Evolutionary conservation across 2,888 invertebrate genomes (phyloP), one percentile per base, ranked within the genome.

Genomic region (Leucophora obtusa): DNA sequence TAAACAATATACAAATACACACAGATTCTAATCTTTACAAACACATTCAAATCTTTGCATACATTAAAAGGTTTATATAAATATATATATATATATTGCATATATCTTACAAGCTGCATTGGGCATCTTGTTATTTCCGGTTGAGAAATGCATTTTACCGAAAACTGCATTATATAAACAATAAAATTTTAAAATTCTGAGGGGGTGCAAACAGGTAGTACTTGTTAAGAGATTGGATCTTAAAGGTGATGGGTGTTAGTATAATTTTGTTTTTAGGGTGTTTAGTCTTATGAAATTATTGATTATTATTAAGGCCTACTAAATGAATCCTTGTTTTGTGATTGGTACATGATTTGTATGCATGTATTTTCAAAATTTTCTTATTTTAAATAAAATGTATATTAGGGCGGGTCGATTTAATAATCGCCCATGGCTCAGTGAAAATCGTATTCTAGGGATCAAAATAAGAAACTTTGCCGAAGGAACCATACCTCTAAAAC

Each of bases 361-460:
- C 9, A 21, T 38, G 38, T 8, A 14, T 38, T 2, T 24, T 43
- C 7, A 71, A 74, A 38, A 76, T 21, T 75, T 71, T 65, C 65
- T 70, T 71, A 66, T 71, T 77, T 77, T 66, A 71, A 77, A 71
- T 59, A 71, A 71, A 65, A 71, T 63, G 43, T 62, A 56, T 75
- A 35, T 75, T 15, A 17, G n/a, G n/a, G n/a, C n/a, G n/a, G n/a
- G n/a, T n/a, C n/a, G n/a, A n/a, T n/a, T n/a, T n/a, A n/a, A n/a
- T n/a, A n/a, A n/a, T n/a, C n/a, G n/a, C n/a, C n/a, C n/a, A n/a
- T n/a, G n/a, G n/a, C n/a, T n/a, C n/a, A n/a, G n/a, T n/a, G n/a
- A n/a, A n/a, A n/a, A n/a, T n/a, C n/a, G n/a, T n/a, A n/a, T n/a
- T n/a, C n/a, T n/a, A n/a, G n/a, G n/a, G n/a, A n/a, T n/a, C n/a